phyloP scores from a whole-genome alignment of 1,140 invertebrate species.

The Idris sp. region DNA sequence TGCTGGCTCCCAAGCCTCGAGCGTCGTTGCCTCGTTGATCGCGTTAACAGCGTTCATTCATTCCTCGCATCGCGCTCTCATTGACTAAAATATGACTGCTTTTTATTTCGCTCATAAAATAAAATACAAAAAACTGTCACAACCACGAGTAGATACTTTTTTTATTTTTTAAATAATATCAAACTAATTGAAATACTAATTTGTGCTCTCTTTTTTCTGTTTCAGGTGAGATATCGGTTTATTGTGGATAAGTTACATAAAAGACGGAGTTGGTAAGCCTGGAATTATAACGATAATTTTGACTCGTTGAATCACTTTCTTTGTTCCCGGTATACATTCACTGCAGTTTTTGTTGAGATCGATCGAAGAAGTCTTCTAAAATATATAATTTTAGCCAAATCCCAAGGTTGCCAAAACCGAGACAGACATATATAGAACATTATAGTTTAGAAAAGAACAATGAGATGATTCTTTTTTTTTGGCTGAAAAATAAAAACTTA shows the following conservation, averaged over 20 bases:
- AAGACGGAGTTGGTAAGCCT: slow-evolving; percentile 41
- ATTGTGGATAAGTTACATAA: slow-evolving; percentile 12
- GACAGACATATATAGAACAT: no score
- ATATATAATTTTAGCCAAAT: slow-evolving; percentile 37
- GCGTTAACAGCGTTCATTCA: slow-evolving; percentile 62
- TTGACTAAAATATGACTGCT: slow-evolving; percentile 60
- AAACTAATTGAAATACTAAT: no score
- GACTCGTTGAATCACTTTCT: slow-evolving; percentile 28
- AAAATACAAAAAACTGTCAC: no score
- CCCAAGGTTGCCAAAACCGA: no score
- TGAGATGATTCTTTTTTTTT: no score
- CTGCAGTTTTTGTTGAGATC: no score
- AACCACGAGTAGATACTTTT: no score
- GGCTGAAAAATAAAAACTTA: no score
- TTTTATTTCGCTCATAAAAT: slow-evolving; percentile 44
- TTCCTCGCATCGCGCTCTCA: slow-evolving; percentile 62
- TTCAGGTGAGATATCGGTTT: slow-evolving; percentile 46
- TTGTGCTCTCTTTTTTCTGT: slow-evolving; percentile 19
- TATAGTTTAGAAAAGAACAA: no score
- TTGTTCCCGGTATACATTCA: slow-evolving; percentile 32
- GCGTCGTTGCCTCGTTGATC: slow-evolving; percentile 58
- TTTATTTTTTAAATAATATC: no score
- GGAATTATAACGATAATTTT: slow-evolving; percentile 35
- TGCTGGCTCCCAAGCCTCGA: slow-evolving; percentile 45
- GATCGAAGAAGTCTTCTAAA: slow-evolving; percentile 48